Evolutionary conservation across 2,888 invertebrate genomes (phyloP).

Genomic region (Brachypalpus laphriformis): DNA sequence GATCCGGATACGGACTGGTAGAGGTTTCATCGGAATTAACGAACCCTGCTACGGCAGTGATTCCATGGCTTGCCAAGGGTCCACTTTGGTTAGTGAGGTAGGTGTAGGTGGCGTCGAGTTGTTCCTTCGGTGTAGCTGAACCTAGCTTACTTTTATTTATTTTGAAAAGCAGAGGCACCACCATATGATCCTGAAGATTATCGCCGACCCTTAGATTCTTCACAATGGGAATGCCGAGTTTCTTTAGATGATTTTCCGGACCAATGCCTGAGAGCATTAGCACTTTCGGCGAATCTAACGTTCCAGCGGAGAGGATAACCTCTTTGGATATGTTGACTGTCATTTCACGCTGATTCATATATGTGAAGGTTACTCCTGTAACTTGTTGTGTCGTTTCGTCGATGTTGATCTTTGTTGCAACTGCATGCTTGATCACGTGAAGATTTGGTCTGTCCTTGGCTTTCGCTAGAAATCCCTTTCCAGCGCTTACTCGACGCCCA

Average conservation of each 20-base stretch:
- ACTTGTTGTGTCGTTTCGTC: constrained; percentile 82
- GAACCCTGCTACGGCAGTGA: constrained; percentile 84
- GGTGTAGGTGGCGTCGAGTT: constrained; percentile 78
- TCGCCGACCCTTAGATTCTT: constrained; percentile 85
- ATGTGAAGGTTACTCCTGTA: constrained; percentile 82
- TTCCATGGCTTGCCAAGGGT: constrained; percentile 81
- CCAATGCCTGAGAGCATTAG: constrained; percentile 81
- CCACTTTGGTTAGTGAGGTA: constrained; percentile 84
- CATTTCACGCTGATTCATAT: constrained; percentile 81
- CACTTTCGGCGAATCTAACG: constrained; percentile 80
- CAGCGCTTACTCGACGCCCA: constrained; percentile 89
- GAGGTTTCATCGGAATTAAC: constrained; percentile 83
- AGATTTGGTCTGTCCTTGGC: constrained; percentile 84
- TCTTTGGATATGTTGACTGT: constrained; percentile 77
- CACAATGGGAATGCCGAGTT: constrained; percentile 76
- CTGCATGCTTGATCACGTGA: constrained; percentile 85
- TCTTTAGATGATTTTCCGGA: constrained; percentile 76
- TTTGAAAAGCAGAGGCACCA: constrained; percentile 81
- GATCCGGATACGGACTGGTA: constrained; percentile 84
- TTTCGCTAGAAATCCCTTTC: constrained; percentile 87
- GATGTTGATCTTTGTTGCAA: constrained; percentile 84
- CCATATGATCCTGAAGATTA: constrained; percentile 92
- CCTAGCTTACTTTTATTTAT: constrained; percentile 80
- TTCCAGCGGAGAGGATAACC: constrained; percentile 80
- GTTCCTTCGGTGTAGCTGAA: constrained; percentile 76